phyloP scores from a whole-genome alignment of 2,888 invertebrate species.

The Drosophila rellima region DNA sequence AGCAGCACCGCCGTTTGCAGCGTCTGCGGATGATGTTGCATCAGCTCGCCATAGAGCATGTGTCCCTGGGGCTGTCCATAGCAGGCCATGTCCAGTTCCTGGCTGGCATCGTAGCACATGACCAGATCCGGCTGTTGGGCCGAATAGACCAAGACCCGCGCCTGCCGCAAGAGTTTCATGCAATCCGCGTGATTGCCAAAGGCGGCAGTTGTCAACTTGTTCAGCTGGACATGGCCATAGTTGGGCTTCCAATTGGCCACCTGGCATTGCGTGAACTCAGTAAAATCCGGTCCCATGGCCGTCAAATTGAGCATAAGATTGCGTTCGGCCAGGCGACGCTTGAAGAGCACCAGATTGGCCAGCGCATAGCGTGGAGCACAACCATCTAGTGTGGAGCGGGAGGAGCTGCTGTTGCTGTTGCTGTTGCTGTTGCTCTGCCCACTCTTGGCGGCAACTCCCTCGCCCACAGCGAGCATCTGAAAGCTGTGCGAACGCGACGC shows the following conservation, averaged over 20 bases:
- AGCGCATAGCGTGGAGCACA: constrained; percentile 76
- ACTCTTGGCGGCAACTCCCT: constrained; percentile 61
- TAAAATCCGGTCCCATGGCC: constrained; percentile 85
- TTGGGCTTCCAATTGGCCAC: constrained; percentile 84
- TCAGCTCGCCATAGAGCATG: constrained; percentile 82
- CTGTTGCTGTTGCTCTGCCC: constrained; percentile 49
- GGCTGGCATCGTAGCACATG: constrained; percentile 77
- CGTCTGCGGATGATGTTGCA: constrained; percentile 78
- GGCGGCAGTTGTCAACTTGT: constrained; percentile 72
- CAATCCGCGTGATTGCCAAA: constrained; percentile 78
- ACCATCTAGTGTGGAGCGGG: constrained; percentile 79
- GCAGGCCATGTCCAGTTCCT: constrained; percentile 72
- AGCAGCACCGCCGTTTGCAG: constrained; percentile 83
- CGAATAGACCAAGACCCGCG: constrained; percentile 88
- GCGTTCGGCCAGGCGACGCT: constrained; percentile 72
- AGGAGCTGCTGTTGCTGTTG: constrained; percentile 64
- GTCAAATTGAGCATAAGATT: constrained; percentile 81
- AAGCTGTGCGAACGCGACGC: constrained; percentile 77
- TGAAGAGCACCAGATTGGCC: constrained; percentile 84
- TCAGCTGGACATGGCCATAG: constrained; percentile 81
- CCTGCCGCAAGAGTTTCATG: constrained; percentile 88
- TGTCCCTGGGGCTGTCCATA: constrained; percentile 79
- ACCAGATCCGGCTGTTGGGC: constrained; percentile 88
- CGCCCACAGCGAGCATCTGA: constrained; percentile 83
- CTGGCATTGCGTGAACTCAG: constrained; percentile 84